phyloP scores from a whole-genome alignment of 2,797 vertebrate genomes.

The Echeneis naucrates region DNA sequence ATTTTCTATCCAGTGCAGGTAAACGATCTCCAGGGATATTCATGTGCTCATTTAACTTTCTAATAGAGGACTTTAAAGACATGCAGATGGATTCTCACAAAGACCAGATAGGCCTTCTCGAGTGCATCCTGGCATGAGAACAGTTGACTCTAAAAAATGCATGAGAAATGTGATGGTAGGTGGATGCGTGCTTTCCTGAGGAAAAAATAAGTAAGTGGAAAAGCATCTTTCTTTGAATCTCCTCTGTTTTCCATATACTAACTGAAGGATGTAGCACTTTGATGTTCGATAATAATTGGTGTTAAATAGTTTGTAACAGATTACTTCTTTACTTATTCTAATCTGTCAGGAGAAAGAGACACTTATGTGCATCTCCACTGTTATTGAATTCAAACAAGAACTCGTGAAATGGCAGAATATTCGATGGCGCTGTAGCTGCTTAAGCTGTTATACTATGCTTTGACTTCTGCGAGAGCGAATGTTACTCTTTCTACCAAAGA shows the following conservation, averaged over 20 bases:
- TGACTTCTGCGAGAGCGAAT: constrained; percentile 29
- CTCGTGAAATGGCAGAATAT: constrained; percentile 20
- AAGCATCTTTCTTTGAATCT: constrained; percentile 44
- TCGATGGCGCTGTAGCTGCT: constrained; percentile 13
- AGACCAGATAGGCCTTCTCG: constrained; percentile 70
- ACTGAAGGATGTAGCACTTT: constrained; percentile 23
- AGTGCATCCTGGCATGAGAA: constrained; percentile 81
- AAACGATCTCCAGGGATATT: constrained; percentile 76
- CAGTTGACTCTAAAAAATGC: constrained; percentile 76
- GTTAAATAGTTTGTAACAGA: constrained; percentile 31
- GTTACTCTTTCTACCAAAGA: constrained; percentile 42
- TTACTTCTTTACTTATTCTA: constrained; percentile 24
- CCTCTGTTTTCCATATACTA: constrained; percentile 27
- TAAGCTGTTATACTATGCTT: constrained; percentile 46
- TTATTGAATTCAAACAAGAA: constrained; percentile 29
- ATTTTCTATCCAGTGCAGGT: constrained; percentile 79
- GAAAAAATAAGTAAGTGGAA: constrained; percentile 39
- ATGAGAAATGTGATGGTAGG: constrained; percentile 70
- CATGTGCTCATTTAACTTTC: constrained; percentile 80
- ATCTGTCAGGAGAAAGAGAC: constrained; percentile 23
- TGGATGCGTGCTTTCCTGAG: constrained; percentile 47
- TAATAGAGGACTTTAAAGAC: constrained; percentile 77
- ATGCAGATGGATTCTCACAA: constrained; percentile 75
- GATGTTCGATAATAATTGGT: constrained; percentile 9
- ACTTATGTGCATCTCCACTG: constrained; percentile 9